Base-by-base conservation (phyloP, 2,113 vertebrate species). In the Albula goreensis region DNA sequence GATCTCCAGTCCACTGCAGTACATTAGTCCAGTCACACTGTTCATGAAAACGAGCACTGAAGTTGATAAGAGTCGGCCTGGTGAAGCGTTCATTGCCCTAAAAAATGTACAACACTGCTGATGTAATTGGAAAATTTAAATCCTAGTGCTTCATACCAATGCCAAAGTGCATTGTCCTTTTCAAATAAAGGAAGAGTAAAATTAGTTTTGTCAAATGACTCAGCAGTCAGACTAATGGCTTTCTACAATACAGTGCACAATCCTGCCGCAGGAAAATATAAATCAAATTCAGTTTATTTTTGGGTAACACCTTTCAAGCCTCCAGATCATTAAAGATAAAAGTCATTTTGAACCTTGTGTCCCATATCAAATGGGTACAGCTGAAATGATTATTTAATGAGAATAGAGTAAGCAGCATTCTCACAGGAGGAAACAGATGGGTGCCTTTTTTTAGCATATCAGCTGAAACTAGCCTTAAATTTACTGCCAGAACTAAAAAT, bases 121-220 rank as follows among this genome's bases (percentile, higher is more conserved):
- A 66, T 66, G 22, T 19, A 66, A 66, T 2, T 22, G 3, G 70
- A 74, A 74, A 25, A 9, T 51, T 50, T 80, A 53, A 52, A 81
- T 49, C 22, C 2, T 25, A 9, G 80, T n/a, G 10, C 19, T 48
- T 31, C 53, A 53, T 48, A 57, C 53, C 12, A 83, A 83, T 60
- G 57, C 31, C 22, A 63, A 78, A 56, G 83, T 57, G 48, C 51
- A 81, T 22, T 83, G 17, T 57, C 31, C 70, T 83, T 41, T 25
- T 6, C 22, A 70, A 74, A 82, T 82, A 86, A 41, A 48, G 66
- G n/a, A 79, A 50, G 25, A 83, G 70, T 31, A 63, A 63, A 66
- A 80, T 89, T 53, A 78, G 78, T 86, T 90, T 78, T 81, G 74
- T 74, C 31, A 83, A 78, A 84, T 89, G 63, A 81, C 85, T 84